A percentile compares a stretch with the other conserved stretches of the same genome.
Conservation (phyloP, 2,888 invertebrate species). For the Tiliacea citrago region DNA sequence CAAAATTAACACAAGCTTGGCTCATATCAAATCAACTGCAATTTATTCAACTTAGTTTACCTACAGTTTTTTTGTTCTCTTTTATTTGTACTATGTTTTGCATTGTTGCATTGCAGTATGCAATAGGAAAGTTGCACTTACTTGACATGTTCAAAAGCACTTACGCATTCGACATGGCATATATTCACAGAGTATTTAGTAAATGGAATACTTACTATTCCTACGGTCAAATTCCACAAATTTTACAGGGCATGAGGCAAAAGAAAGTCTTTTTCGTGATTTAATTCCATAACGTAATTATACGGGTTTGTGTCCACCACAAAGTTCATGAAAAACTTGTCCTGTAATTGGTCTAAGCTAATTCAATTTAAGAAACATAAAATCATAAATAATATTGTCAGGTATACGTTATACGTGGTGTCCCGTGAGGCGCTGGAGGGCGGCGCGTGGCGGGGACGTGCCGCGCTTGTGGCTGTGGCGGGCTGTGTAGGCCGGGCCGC, state of each 20-base stretch:
- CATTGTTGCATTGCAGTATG: conserved; percentile 18
- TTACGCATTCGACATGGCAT: background rate
- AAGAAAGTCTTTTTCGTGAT: background rate
- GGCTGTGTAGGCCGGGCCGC: conserved; percentile 93
- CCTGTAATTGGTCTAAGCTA: background rate
- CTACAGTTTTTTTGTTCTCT: background rate
- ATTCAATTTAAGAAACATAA: background rate
- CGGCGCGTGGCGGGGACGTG: conserved; percentile 92
- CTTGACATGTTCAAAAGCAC: conserved; percentile 28
- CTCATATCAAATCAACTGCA: conserved; percentile 39
- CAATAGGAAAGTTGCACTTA: conserved; percentile 16
- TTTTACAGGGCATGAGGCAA: conserved; percentile 28
- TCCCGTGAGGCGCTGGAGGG: conserved; percentile 80
- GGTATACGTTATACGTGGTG: conserved; percentile 92
- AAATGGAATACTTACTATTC: conserved; percentile 26
- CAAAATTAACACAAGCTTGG: conserved; percentile 49
- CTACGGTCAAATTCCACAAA: conserved; percentile 15
- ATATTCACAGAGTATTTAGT: conserved; percentile 26
- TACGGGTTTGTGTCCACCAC: too few relatives aligned
- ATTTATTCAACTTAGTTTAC: background rate
- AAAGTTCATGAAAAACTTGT: background rate
- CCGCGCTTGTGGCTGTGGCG: conserved; percentile 94
- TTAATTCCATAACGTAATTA: background rate
- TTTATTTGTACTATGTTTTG: background rate
- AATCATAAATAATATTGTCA: conserved; percentile 48